Evolutionary conservation across 2,113 vertebrate species (phyloP).

Genomic region (Rhadina sibilatrix): DNA sequence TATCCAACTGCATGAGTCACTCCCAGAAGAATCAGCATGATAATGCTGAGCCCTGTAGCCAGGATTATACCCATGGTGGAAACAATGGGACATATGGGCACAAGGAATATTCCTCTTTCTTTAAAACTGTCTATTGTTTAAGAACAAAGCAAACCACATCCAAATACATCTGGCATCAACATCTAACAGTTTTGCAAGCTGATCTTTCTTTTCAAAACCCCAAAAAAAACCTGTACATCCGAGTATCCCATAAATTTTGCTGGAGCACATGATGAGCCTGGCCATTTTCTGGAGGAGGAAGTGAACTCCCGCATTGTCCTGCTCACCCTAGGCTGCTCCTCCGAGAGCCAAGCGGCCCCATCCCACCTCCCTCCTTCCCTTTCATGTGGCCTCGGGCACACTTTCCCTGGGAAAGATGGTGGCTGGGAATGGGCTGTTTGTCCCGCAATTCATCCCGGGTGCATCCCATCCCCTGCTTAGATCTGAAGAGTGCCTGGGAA

Average conservation of each 20-base stretch:
- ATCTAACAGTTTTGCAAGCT: constrained; percentile 6
- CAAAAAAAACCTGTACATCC: neutral
- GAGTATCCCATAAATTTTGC: neutral
- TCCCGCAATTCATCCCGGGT: neutral
- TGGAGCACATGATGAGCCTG: neutral
- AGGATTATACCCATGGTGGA: neutral
- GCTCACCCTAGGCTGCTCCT: neutral
- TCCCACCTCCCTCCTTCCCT: neutral
- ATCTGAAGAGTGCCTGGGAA: neutral
- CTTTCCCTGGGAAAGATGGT: neutral
- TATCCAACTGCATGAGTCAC: neutral
- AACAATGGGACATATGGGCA: constrained; percentile 52
- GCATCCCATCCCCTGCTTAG: constrained; percentile 21
- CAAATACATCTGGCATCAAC: constrained; percentile 54
- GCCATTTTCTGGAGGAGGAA: neutral
- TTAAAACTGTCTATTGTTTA: constrained; percentile 42
- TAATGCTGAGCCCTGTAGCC: neutral
- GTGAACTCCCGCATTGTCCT: neutral
- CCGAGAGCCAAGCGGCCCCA: neutral
- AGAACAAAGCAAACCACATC: constrained; percentile 63
- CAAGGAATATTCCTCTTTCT: constrained; percentile 31
- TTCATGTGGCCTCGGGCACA: neutral
- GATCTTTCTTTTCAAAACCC: neutral
- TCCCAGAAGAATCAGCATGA: constrained; percentile 9
- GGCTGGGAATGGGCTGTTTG: neutral